Conservation (phyloP, 2,797 vertebrate genomes). For the Scomberomorus guttatus region DNA sequence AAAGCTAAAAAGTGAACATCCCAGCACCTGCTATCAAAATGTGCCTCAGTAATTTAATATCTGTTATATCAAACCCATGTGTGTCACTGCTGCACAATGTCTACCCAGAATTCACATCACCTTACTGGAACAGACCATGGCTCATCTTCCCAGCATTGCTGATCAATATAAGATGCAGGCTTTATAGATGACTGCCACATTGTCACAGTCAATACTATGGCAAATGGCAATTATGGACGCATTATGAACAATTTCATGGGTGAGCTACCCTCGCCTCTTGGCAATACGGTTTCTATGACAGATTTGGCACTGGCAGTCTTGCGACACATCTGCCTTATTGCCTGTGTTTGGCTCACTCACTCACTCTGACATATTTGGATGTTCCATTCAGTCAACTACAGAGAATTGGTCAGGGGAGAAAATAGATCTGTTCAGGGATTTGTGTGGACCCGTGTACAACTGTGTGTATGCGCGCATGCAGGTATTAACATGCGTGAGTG, state of each 20-base stretch:
- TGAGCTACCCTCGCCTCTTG: slow-evolving; percentile 78
- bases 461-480: neutral
- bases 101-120: slow-evolving; percentile 61
- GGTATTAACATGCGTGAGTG: neutral
- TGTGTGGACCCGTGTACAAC: slow-evolving; percentile 25
- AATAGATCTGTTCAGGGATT: slow-evolving; percentile 67
- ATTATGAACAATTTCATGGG: slow-evolving; percentile 87
- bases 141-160: slow-evolving; percentile 66
- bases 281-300: slow-evolving; percentile 78
- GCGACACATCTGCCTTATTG: slow-evolving; percentile 78
- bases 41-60: slow-evolving; percentile 48
- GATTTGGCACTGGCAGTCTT: slow-evolving; percentile 73
- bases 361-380: slow-evolving; percentile 66
- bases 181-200: slow-evolving; percentile 76
- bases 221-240: slow-evolving; percentile 83
- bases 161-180: slow-evolving; percentile 74
- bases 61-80: slow-evolving; percentile 47
- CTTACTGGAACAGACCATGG: slow-evolving; percentile 45
- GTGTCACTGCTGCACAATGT: slow-evolving; percentile 30
- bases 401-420: slow-evolving; percentile 56
- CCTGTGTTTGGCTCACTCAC: slow-evolving; percentile 65
- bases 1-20: slow-evolving; percentile 11
- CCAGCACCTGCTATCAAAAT: slow-evolving; percentile 37
- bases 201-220: slow-evolving; percentile 83
- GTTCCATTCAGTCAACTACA: slow-evolving; percentile 68